A percentile compares a stretch with the other conserved stretches of the same genome.
Conservation (phyloP, 2,888 invertebrate genomes). For the Azorinus chamasolen region DNA sequence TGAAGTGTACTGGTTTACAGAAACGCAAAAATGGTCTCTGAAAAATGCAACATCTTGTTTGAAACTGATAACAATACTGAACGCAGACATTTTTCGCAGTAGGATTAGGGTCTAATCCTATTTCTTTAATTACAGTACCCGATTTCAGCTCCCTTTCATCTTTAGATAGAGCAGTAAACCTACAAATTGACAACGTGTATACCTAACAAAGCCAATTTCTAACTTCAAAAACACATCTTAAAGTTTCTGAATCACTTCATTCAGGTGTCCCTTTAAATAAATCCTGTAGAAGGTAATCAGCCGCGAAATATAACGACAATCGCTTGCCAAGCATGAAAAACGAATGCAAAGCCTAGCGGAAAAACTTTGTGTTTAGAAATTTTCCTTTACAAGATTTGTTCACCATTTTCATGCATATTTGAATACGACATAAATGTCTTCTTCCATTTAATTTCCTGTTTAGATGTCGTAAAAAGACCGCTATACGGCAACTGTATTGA, state of each 20-base stretch:
- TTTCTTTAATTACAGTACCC: too few relatives aligned
- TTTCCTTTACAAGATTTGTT: slow-evolving; percentile 30
- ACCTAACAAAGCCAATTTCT: slow-evolving; percentile 44
- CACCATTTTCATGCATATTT: slow-evolving; percentile 45
- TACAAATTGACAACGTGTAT: slow-evolving; percentile 32
- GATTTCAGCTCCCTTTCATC: slow-evolving; percentile 27
- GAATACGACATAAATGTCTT: slow-evolving; percentile 57
- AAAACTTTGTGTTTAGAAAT: slow-evolving; percentile 27
- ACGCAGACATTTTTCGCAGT: too few relatives aligned
- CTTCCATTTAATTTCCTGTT: slow-evolving; percentile 66
- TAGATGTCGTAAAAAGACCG: slow-evolving; percentile 48
- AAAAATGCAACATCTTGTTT: too few relatives aligned
- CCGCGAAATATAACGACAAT: slow-evolving; percentile 40
- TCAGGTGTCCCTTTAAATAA: slow-evolving; percentile 39
- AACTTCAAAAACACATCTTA: slow-evolving; percentile 25
- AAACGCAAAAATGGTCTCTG: too few relatives aligned
- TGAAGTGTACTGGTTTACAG: too few relatives aligned
- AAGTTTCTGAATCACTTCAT: slow-evolving; percentile 15
- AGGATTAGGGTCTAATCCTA: too few relatives aligned
- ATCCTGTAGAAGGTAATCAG: slow-evolving; percentile 36
- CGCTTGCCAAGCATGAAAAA: slow-evolving; percentile 35
- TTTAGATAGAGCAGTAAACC: slow-evolving; percentile 13
- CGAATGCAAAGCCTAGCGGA: slow-evolving; percentile 33
- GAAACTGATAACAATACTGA: too few relatives aligned
- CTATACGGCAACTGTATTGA: slow-evolving; percentile 26